Evolutionary conservation across 2,888 invertebrate genomes (phyloP).

Genomic region (Sesia bembeciformis): DNA sequence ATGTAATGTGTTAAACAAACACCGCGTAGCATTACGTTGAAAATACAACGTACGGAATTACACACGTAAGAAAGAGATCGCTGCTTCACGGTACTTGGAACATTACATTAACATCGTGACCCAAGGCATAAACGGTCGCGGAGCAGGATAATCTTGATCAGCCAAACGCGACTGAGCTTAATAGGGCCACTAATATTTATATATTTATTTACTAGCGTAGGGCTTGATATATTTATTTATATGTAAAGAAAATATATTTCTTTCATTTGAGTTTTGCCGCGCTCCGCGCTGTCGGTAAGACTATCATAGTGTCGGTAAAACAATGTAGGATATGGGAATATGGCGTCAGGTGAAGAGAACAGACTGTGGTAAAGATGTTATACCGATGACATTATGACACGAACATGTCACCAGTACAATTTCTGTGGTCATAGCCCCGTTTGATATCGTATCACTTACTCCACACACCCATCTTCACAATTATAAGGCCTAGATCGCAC

Average conservation of each 20-base stretch:
- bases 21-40: background rate
- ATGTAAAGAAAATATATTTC: too few relatives aligned
- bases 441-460: constrained; percentile 6
- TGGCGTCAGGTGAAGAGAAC: too few relatives aligned
- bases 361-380: too few relatives aligned
- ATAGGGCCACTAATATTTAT: too few relatives aligned
- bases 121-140: background rate
- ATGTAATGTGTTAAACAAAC: background rate
- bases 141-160: background rate
- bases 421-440: too few relatives aligned
- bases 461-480: constrained; percentile 11
- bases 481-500: constrained; percentile 36
- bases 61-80: constrained; percentile 22
- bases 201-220: too few relatives aligned
- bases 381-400: too few relatives aligned
- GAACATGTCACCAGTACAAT: background rate
- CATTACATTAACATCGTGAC: background rate
- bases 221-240: background rate
- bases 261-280: too few relatives aligned
- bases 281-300: too few relatives aligned
- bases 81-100: constrained; percentile 19
- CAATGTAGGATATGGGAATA: too few relatives aligned
- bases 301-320: too few relatives aligned
- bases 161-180: too few relatives aligned
- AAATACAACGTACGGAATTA: background rate